Percentiles rank a stretch among this genome's conserved stretches.
phyloP scores from a whole-genome alignment of 2,113 vertebrate species.

The Clinocottus analis region DNA sequence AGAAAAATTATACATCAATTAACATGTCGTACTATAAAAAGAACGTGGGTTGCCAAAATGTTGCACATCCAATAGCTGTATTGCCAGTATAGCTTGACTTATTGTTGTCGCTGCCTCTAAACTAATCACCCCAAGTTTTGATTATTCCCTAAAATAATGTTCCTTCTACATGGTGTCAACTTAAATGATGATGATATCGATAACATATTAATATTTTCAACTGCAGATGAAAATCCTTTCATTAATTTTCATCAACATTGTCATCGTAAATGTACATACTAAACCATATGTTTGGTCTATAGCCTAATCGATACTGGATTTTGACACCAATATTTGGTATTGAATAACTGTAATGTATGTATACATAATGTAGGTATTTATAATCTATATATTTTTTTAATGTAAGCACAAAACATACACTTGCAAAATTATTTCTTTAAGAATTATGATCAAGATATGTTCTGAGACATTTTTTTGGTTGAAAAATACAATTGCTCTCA shows the following conservation, averaged over 20 bases:
- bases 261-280: not conserved
- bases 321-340: not conserved
- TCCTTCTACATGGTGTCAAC: not conserved
- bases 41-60: not conserved
- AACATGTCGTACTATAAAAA: constrained; percentile 2
- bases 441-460: not conserved
- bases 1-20: constrained; percentile 23
- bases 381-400: too few relatives aligned
- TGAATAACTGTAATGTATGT: not conserved
- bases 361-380: too few relatives aligned
- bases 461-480: not conserved
- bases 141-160: not conserved
- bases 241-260: not conserved
- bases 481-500: not conserved
- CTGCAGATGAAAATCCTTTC: not conserved
- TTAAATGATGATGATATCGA: not conserved
- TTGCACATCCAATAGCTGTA: constrained; percentile 9
- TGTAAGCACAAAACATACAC: too few relatives aligned
- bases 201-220: not conserved
- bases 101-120: not conserved
- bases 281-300: not conserved
- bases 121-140: not conserved
- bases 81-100: not conserved
- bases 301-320: not conserved
- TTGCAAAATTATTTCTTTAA: not conserved